Evolutionary conservation across 2,113 vertebrate genomes (phyloP).

Genomic region (Elachura formosa): DNA sequence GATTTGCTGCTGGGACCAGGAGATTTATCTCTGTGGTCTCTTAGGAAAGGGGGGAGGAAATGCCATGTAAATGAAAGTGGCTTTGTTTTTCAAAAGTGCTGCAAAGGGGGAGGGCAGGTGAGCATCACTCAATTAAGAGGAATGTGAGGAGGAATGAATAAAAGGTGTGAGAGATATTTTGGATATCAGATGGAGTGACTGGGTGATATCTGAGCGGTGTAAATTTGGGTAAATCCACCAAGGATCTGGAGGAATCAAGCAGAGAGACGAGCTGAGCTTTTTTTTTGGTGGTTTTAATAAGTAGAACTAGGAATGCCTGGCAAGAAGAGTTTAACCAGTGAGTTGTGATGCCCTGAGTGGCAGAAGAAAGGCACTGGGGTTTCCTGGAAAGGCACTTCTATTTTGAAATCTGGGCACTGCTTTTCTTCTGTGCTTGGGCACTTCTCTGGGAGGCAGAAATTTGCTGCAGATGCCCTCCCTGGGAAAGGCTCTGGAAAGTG

Average conservation of each 20-base stretch:
- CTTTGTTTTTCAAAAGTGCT: background rate
- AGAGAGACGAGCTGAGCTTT: background rate
- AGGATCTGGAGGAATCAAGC: background rate
- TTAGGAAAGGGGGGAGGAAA: background rate
- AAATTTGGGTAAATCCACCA: background rate
- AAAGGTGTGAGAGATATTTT: background rate
- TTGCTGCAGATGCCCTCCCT: background rate
- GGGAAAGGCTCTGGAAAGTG: background rate
- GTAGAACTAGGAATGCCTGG: background rate
- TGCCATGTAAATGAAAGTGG: background rate
- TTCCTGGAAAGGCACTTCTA: background rate
- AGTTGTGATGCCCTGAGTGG: background rate
- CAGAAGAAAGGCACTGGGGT: background rate
- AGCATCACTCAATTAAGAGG: background rate
- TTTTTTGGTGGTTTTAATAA: background rate
- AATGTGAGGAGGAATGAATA: background rate
- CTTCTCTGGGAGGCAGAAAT: fast-evolving
- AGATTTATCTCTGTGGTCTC: background rate
- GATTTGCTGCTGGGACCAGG: slow-evolving; percentile 34
- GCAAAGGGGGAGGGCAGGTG: background rate
- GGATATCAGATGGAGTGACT: fast-evolving
- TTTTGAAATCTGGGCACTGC: background rate
- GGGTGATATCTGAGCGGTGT: background rate
- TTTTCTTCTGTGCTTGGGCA: background rate
- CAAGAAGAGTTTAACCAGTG: background rate